Percentiles rank a stretch among this genome's conserved stretches.
phyloP scores from a whole-genome alignment of 92 coral and sea anemone genomes.

The Blastomussa wellsi region DNA sequence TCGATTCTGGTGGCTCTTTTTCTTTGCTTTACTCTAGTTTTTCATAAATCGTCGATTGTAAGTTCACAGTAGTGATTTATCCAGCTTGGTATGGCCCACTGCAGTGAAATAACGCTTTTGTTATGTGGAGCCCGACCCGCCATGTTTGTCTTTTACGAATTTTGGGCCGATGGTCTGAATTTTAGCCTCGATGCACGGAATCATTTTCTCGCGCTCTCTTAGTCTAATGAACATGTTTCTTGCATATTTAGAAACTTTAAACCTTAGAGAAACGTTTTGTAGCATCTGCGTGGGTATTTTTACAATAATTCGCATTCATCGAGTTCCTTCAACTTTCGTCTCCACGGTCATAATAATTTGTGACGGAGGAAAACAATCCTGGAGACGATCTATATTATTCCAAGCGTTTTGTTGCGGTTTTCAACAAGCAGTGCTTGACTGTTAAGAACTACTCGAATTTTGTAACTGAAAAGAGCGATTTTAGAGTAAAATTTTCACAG shows the following conservation, averaged over 20 bases:
- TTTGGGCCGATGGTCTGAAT: conserved; percentile 25
- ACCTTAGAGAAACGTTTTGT: conserved; percentile 5
- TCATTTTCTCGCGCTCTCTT: conserved; percentile 31
- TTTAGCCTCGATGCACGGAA: conserved; percentile 54
- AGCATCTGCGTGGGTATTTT: not conserved
- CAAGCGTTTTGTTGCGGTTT: conserved; percentile 48
- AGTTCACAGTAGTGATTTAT: conserved; percentile 39
- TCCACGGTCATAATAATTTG: conserved; percentile 33
- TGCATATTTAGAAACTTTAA: not conserved
- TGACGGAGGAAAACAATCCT: conserved; percentile 34
- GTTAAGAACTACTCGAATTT: conserved; percentile 22
- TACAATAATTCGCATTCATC: conserved; percentile 18
- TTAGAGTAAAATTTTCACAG: not conserved
- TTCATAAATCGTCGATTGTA: conserved; percentile 1
- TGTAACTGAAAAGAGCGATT: conserved; percentile 31
- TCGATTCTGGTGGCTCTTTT: not conserved
- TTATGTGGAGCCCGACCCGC: conserved; percentile 40
- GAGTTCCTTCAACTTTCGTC: conserved; percentile 10
- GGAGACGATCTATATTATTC: conserved; percentile 40
- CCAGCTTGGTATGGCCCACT: not conserved
- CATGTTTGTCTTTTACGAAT: conserved; percentile 61
- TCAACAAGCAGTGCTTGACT: conserved; percentile 33
- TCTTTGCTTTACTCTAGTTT: not conserved
- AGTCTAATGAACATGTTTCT: not conserved
- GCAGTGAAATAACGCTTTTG: conserved; percentile 34